Evolutionary conservation across 2,113 vertebrate genomes (phyloP).

Genomic region (Ciconia stormi): DNA sequence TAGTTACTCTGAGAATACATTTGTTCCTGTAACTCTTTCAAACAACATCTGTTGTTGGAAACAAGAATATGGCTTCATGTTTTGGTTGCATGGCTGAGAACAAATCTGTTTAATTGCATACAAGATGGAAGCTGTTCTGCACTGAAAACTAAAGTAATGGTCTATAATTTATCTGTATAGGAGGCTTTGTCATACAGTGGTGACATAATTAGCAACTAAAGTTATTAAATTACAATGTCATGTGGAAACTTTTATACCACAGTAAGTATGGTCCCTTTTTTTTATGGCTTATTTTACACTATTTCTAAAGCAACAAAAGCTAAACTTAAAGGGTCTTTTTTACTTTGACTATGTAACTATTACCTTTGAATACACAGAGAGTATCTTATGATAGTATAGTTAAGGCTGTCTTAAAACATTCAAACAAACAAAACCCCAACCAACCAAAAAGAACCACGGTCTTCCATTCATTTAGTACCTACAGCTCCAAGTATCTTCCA

Average conservation of each 20-base stretch:
- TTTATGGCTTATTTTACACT: neutral
- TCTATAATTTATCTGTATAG: neutral
- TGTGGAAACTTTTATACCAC: neutral
- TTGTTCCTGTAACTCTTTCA: neutral
- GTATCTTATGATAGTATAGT: neutral
- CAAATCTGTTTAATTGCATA: conserved; percentile 9
- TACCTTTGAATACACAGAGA: neutral
- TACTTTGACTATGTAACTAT: neutral
- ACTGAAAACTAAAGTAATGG: neutral
- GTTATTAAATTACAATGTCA: neutral
- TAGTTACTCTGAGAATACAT: neutral
- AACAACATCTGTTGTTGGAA: conserved; percentile 31
- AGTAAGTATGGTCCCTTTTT: neutral
- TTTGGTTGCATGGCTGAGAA: conserved; percentile 41
- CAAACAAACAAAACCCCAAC: neutral
- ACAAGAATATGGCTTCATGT: neutral
- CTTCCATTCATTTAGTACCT: neutral
- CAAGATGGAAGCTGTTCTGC: neutral
- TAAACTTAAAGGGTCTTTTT: neutral
- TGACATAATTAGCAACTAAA: neutral
- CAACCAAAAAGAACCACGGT: rapidly evolving
- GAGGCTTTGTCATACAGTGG: neutral
- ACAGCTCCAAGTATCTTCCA: neutral
- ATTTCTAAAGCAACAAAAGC: neutral
- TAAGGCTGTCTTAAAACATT: neutral